Evolutionary conservation across 2,113 vertebrate species (phyloP).

Genomic region (Ochotona curzoniae): DNA sequence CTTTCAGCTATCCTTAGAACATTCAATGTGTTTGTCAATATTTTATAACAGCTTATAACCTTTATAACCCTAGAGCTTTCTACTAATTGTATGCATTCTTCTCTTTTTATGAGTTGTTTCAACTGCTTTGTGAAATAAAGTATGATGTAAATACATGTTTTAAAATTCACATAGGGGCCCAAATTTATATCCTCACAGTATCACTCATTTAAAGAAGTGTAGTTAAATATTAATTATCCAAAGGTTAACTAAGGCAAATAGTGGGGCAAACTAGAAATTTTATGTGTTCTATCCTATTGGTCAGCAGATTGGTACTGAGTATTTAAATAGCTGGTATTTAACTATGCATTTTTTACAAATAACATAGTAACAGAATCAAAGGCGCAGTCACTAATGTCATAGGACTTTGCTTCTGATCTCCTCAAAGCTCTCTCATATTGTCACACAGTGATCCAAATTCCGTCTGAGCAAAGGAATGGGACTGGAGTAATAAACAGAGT

Average conservation of each 20-base stretch:
- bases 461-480: slow-evolving; percentile 27
- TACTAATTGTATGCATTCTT: slow-evolving; percentile 1
- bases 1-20: background rate
- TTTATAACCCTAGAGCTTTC: background rate
- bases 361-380: slow-evolving; percentile 52
- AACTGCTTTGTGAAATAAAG: slow-evolving; percentile 12
- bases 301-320: slow-evolving; percentile 17
- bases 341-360: slow-evolving; percentile 71
- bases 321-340: slow-evolving; percentile 60
- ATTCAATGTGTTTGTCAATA: background rate
- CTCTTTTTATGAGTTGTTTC: background rate
- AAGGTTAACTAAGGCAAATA: background rate
- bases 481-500: background rate
- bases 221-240: slow-evolving; percentile 51
- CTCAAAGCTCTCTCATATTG: slow-evolving; percentile 32
- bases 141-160: background rate
- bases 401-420: slow-evolving; percentile 64
- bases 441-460: slow-evolving; percentile 37
- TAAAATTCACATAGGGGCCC: background rate
- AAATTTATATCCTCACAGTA: background rate
- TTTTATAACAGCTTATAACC: background rate
- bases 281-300: slow-evolving; percentile 11
- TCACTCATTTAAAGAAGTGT: slow-evolving; percentile 43
- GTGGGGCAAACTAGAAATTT: slow-evolving; percentile 1
- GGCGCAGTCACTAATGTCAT: slow-evolving; percentile 31